Evolutionary conservation across 1,140 invertebrate species (phyloP), one percentile per base, ranked within the genome.

Genomic region (Aphidius ervi): DNA sequence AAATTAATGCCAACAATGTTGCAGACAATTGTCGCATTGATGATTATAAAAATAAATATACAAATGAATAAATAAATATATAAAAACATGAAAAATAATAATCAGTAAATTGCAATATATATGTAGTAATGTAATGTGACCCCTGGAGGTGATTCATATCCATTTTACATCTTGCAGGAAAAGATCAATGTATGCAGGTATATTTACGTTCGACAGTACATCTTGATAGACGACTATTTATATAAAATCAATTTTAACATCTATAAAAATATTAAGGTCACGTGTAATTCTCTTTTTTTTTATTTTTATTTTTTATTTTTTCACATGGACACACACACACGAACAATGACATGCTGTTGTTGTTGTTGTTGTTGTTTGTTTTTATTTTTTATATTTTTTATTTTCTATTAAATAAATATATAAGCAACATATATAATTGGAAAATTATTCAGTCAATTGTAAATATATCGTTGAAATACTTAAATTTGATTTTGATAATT

Each of bases 151-250:
- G 49, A 52, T 39, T 52, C 49, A 52, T 52, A 23, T 49, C 47
- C 2, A 31, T 46, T 46, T 46, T 46, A 8, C 49, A 52, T 39
- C n/a, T 52, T 9, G 5, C 49, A 52, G n/a, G 8, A 39, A 10
- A 8, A n/a, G 37, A 23, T 23, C 49, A 8, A 39, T 39, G 40
- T n/a, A 37, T 39, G 31, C 31, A 52, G 49, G 49, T 23, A 52
- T 52, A 52, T 52, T 52, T 52, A 52, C 31, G 49, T 52, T 52
- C 49, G 49, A 52, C 49, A 52, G 20, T 37, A 39, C 6, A 52
- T 52, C 49, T 52, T 52, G 49, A 52, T 52, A 52, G n/a, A 39
- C 40, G 49, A 10, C 23, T 31, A 31, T 31, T 52, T 52, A 52
- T 52, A 52, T 52, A 52, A 52, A 52, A 52, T 52, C n/a, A 52